Evolutionary conservation across 2,113 vertebrate genomes (phyloP).

Genomic region (Ahaetulla prasina): DNA sequence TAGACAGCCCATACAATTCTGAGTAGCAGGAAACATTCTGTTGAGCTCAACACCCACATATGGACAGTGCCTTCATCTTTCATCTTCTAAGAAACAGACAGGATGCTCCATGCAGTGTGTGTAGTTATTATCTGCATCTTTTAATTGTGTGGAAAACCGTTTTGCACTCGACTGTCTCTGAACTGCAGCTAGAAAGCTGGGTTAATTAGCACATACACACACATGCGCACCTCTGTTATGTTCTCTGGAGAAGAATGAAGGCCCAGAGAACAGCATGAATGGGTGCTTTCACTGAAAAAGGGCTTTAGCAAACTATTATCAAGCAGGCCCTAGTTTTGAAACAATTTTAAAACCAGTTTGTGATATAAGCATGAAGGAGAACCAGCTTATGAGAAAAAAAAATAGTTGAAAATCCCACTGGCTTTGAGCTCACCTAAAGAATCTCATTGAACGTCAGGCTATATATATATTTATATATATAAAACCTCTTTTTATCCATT

Average conservation of each 20-base stretch:
- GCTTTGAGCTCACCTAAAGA: background rate
- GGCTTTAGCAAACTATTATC: background rate
- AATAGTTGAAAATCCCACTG: background rate
- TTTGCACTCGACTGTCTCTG: background rate
- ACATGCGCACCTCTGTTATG: background rate
- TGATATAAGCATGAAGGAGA: no score
- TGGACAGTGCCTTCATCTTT: background rate
- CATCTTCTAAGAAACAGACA: background rate
- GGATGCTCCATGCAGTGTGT: background rate
- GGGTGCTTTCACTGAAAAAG: background rate
- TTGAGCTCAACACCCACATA: background rate
- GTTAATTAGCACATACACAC: background rate
- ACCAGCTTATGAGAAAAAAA: no score
- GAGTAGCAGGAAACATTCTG: background rate
- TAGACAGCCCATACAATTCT: background rate
- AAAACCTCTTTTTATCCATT: background rate
- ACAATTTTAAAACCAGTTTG: background rate
- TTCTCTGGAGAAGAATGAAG: background rate
- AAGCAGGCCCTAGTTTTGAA: background rate
- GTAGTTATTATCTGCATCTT: background rate
- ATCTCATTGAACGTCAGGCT: background rate
- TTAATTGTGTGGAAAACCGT: background rate
- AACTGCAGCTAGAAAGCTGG: background rate
- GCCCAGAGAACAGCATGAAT: background rate
- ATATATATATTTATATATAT: background rate